Base-by-base conservation (phyloP, 2,113 vertebrate genomes). In the Herpetotheres cachinnans region DNA sequence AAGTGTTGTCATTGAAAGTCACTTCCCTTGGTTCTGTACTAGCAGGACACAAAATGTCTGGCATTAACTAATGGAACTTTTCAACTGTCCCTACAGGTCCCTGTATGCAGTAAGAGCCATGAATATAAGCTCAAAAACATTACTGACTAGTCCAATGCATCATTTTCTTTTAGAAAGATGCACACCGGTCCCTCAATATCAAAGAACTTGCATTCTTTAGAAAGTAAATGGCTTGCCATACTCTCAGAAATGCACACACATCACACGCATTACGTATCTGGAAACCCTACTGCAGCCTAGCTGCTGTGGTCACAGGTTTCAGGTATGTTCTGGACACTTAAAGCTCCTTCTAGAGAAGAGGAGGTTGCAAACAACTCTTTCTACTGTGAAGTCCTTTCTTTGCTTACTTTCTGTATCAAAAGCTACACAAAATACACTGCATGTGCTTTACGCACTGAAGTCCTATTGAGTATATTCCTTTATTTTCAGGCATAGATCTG, bases 251-350 rank as follows among this genome's bases (percentile, higher is more conserved):
- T 7, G 26, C 40, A 69, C 3, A 11, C 3, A 11, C 8, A 56
- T 47, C 13, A 36, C 16, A 29, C 6, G 29, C 1, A 2, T 2
- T 4, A n/a, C 1, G 3, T 21, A 6, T 7, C 49, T 58, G 54
- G 42, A 55, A 88, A 69, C 16, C 42, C 21, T 40, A 47, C 54
- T 7, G 58, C 16, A 71, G 27, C 32, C n/a, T 24, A 21, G 32
- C 22, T 38, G 30, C 20, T 27, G 47, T 27, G 40, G 11, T 34
- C 38, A 10, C 1, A 7, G 47, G 16, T 49, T 78, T 87, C 85
- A 58, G 59, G 14, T 20, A 32, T 44, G 24, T 52, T 59, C 34
- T 80, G 27, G 49, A 40, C 42, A 52, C 25, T 22, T 26, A 49
- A 36, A 70, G 25, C 14, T 80, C 76, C 40, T 87, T n/a, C 29